Evolutionary conservation across 2,113 vertebrate species (phyloP).

Genomic region (Elephas maximus): DNA sequence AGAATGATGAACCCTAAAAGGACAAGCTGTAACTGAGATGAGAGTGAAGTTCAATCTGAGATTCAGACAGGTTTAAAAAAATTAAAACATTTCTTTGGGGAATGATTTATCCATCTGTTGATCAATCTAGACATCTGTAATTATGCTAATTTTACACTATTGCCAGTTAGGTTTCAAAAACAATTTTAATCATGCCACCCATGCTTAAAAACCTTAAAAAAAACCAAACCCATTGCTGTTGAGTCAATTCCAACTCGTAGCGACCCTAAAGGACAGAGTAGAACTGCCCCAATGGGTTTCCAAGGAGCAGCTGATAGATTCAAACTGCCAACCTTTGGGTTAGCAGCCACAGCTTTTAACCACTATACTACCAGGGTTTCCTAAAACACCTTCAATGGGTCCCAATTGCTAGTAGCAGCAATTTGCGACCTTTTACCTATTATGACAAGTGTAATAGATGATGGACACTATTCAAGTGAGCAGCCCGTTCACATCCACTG

Average conservation of each 20-base stretch:
- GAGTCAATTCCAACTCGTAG: too few species aligned
- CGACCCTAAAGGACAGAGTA: too few species aligned
- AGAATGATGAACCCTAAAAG: background rate
- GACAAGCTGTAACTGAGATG: background rate
- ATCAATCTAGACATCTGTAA: background rate
- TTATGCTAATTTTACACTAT: background rate
- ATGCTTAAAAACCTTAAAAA: background rate
- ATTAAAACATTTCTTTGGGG: slow-evolving; percentile 15
- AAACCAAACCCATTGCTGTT: too few species aligned
- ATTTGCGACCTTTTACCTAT: background rate
- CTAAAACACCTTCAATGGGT: background rate
- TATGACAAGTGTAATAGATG: background rate
- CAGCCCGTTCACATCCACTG: background rate
- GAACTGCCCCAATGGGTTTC: too few species aligned
- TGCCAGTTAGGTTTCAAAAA: slow-evolving; percentile 62
- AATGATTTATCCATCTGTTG: background rate
- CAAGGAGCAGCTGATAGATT: too few species aligned
- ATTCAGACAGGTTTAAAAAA: slow-evolving; percentile 36
- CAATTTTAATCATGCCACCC: background rate
- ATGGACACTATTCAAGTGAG: slow-evolving; percentile 20
- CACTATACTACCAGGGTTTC: too few species aligned
- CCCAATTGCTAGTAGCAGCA: background rate
- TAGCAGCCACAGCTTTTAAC: too few species aligned
- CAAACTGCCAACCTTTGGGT: too few species aligned
- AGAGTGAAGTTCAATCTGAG: background rate